phyloP scores from a whole-genome alignment of 2,113 vertebrate species.

The Rhabdomys dilectus region DNA sequence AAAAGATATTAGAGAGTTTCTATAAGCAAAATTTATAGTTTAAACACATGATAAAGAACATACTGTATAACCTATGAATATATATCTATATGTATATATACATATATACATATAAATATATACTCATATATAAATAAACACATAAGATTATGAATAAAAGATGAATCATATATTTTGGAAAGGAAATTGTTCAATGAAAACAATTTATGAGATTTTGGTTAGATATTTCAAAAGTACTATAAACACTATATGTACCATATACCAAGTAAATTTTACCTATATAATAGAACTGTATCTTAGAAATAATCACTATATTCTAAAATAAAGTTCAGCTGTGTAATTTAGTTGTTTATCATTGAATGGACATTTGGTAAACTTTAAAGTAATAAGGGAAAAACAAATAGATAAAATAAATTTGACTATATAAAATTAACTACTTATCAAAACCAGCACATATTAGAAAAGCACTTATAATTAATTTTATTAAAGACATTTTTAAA shows the following conservation, averaged over 20 bases:
- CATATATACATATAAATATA: background rate
- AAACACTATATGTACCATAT: background rate
- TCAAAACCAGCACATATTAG: background rate
- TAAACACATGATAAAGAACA: background rate
- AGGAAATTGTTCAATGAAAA: conserved; percentile 53
- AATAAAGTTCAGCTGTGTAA: background rate
- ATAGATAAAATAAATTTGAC: background rate
- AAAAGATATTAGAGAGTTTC: background rate
- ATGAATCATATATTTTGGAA: background rate
- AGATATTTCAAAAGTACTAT: conserved; percentile 34
- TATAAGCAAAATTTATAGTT: background rate
- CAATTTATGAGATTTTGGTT: conserved; percentile 18
- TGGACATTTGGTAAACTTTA: background rate
- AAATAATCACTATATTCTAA: conserved; percentile 14
- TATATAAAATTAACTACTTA: conserved; percentile 18
- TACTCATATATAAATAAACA: no score
- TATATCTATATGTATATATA: background rate
- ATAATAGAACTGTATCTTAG: background rate
- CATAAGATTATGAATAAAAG: conserved; percentile 17
- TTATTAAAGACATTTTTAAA: background rate
- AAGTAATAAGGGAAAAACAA: conserved; percentile 33
- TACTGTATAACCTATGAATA: background rate
- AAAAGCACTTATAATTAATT: conserved; percentile 27
- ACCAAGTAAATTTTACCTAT: conserved; percentile 32
- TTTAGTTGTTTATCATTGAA: conserved; percentile 8